A percentile compares a stretch with the other conserved stretches of the same genome.
These are phyloP conservation scores for Dynastes grantii DNA, from an alignment of 2,888 invertebrate genomes.

Conservation along the genomic window DNA sequence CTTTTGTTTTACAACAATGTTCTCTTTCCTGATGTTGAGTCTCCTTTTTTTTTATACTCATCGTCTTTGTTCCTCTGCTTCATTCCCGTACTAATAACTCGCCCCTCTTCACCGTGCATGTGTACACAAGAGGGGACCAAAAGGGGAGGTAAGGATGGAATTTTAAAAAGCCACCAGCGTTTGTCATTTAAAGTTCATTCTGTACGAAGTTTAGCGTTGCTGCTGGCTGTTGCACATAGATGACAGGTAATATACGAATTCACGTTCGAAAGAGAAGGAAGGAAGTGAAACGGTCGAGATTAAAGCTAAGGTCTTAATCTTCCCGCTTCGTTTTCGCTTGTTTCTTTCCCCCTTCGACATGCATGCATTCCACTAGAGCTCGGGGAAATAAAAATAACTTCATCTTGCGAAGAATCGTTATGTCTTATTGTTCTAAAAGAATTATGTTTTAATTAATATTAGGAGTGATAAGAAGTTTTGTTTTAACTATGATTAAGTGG, in stretches of 20 bases:
- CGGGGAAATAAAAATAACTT: constrained; percentile 47
- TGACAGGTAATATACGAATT: constrained; percentile 30
- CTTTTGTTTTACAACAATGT: constrained; percentile 64
- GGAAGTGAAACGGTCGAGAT: constrained; percentile 52
- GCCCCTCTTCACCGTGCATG: constrained; percentile 63
- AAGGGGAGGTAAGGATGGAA: constrained; percentile 58
- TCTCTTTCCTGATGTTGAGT: constrained; percentile 59
- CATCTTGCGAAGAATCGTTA: constrained; percentile 31
- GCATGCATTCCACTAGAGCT: constrained; percentile 17
- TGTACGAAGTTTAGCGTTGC: constrained; percentile 28
- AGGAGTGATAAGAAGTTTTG: too few relatives aligned
- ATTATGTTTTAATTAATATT: too few relatives aligned
- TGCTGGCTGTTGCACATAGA: constrained; percentile 53
- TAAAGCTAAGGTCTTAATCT: constrained; percentile 55
- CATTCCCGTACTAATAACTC: constrained; percentile 62
- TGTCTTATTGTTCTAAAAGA: too few relatives aligned
- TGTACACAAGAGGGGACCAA: constrained; percentile 58
- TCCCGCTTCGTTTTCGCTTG: constrained; percentile 43
- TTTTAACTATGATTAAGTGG: too few relatives aligned
- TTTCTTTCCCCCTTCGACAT: constrained; percentile 17
- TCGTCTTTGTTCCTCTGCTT: constrained; percentile 61
- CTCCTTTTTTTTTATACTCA: constrained; percentile 62
- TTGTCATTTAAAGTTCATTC: constrained; percentile 65
- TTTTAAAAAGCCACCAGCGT: constrained; percentile 68
- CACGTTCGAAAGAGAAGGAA: constrained; percentile 21